Evolutionary conservation across 2,888 invertebrate genomes (phyloP).

Genomic region (Hyposoter dolosus): DNA sequence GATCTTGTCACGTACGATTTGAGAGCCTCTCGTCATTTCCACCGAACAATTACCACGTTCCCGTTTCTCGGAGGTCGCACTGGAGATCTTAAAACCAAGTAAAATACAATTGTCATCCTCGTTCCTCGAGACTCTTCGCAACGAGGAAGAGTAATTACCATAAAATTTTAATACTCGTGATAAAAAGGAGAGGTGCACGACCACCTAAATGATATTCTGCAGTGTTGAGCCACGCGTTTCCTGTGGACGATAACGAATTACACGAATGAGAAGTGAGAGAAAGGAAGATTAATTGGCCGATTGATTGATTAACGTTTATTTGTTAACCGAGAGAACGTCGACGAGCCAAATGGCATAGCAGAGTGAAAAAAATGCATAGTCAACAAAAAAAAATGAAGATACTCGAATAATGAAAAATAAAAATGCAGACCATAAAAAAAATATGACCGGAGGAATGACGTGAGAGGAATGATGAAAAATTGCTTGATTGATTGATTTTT

Average conservation of each 20-base stretch:
- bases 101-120: conserved; percentile 30
- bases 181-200: not conserved
- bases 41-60: conserved; percentile 75
- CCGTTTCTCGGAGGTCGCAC: conserved; percentile 67
- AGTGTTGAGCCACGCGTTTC: not conserved
- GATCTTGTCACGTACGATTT: conserved; percentile 42
- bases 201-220: not conserved
- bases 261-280: not conserved
- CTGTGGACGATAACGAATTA: not conserved
- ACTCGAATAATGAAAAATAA: not conserved
- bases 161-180: conserved; percentile 19
- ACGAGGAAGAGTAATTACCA: conserved; percentile 18
- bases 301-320: conserved; percentile 1
- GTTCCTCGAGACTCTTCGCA: not conserved
- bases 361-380: not conserved
- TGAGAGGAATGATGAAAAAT: not conserved
- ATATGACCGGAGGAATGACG: not conserved
- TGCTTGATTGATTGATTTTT: not conserved
- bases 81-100: conserved; percentile 13
- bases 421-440: not conserved
- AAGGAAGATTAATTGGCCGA: not conserved
- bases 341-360: not conserved
- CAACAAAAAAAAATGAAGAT: not conserved
- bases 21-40: conserved; percentile 76
- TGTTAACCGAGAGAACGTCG: not conserved